These are phyloP conservation scores for Pampus argenteus DNA, from an alignment of 2,797 vertebrate genomes.

Conservation along the genomic window DNA sequence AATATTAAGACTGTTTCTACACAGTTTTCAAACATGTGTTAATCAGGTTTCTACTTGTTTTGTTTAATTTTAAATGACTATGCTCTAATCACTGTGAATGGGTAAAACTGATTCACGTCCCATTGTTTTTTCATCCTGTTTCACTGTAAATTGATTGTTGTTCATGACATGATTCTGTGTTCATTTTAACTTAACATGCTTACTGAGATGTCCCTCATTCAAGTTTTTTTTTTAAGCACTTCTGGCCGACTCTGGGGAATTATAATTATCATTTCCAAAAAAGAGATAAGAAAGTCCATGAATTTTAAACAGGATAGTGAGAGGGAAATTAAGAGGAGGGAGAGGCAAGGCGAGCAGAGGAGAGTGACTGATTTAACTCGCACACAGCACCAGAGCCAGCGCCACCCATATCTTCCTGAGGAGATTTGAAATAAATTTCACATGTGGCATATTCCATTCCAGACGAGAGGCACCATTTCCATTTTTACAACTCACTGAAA, in stretches of 20 bases:
- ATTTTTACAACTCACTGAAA: slow-evolving; percentile 87
- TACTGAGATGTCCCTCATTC: slow-evolving; percentile 65
- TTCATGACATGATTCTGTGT: slow-evolving; percentile 45
- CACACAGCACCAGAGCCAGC: slow-evolving; percentile 46
- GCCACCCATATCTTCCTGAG: slow-evolving; percentile 69
- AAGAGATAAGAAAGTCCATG: slow-evolving; percentile 86
- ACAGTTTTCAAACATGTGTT: neutral
- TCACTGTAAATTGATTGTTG: slow-evolving; percentile 45
- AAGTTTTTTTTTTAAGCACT: slow-evolving; percentile 76
- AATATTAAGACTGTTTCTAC: neutral
- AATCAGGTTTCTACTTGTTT: neutral
- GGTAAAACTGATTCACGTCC: slow-evolving; percentile 13
- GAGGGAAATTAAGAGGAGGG: slow-evolving; percentile 75
- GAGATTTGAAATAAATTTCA: slow-evolving; percentile 85
- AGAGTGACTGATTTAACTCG: slow-evolving; percentile 70
- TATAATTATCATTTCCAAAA: slow-evolving; percentile 80
- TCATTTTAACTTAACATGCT: slow-evolving; percentile 63
- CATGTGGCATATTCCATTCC: slow-evolving; percentile 78
- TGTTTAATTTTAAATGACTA: slow-evolving; percentile 14
- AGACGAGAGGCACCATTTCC: slow-evolving; percentile 81
- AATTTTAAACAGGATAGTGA: slow-evolving; percentile 85
- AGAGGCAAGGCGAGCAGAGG: slow-evolving; percentile 37
- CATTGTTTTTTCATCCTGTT: slow-evolving; percentile 45
- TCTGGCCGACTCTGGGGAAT: slow-evolving; percentile 75
- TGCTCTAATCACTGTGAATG: slow-evolving; percentile 6